Base-by-base conservation (phyloP, 1,140 invertebrate species). In the Drosophila cardini region DNA sequence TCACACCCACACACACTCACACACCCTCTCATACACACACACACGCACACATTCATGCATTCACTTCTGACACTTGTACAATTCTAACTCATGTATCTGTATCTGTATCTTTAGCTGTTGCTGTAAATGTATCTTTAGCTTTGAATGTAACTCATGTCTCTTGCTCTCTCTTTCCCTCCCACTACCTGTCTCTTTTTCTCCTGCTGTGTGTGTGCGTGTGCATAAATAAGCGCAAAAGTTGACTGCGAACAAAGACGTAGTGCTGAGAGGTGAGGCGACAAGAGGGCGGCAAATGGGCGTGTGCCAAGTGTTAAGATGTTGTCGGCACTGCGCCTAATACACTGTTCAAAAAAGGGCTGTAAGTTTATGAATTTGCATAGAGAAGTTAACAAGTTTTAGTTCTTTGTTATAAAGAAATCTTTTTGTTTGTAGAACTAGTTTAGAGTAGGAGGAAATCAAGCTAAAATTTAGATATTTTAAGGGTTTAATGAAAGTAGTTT, bases 171-270 rank as follows among this genome's bases (percentile, higher is more conserved):
- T 26, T 26, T 26, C 5, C 21, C 21, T 26, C 21, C 21, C 21
- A 4, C 21, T 0, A 3, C 5, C 21, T 26, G 2, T 26, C 21
- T 26, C 21, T 26, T 4, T 26, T 5, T 3, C 21, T 26, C 21
- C 0, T 26, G 4, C 4, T 3, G 21, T 26, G 21, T 61, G 55
- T 58, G 73, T 76, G 73, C 45, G 68, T 65, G 72, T 48, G 69
- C 68, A 46, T 67, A 84, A 85, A 61, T 78, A 72, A 67, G 62
- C 50, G 16, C 15, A 46, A 56, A 57, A 34, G 58, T 63, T 36
- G 32, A 52, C 58, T 42, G 32, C 7, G 34, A 9, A 38, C 34
- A 53, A 36, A 40, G 53, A 48, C n/a, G 15, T 1, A 16, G 13
- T 9, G 32, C 13, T n/a, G 16, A 21, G 5, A 34, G 16, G 9